These are phyloP conservation scores for Spilosoma lubricipeda DNA, from an alignment of 2,888 invertebrate species.

Conservation along the genomic window DNA sequence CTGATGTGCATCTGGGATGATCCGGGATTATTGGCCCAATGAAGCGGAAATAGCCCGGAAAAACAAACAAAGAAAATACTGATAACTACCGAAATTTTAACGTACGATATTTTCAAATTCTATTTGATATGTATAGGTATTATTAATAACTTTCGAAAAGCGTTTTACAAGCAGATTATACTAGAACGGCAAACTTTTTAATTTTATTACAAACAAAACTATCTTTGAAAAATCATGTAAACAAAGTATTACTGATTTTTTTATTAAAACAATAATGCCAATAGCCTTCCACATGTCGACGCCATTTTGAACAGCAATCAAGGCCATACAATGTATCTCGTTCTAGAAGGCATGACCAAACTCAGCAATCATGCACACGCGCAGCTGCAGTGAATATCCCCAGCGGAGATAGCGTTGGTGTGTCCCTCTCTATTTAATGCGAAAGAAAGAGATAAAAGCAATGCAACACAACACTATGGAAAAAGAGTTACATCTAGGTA, in stretches of 20 bases:
- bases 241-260: background rate
- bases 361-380: background rate
- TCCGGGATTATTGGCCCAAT: too few species aligned
- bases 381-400: slow-evolving; percentile 1
- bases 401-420: slow-evolving; percentile 1
- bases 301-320: background rate
- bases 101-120: too few species aligned
- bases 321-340: background rate
- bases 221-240: too few species aligned
- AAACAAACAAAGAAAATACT: too few species aligned
- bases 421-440: background rate
- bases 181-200: too few species aligned
- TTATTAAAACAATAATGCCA: background rate
- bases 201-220: background rate
- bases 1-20: too few species aligned
- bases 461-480: background rate
- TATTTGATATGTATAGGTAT: too few species aligned
- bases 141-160: too few species aligned
- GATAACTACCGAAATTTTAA: too few species aligned
- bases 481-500: background rate
- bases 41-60: too few species aligned
- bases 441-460: slow-evolving; percentile 4
- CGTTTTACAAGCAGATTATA: too few species aligned
- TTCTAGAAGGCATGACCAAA: background rate
- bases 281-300: background rate